Conservation (phyloP, 1,140 invertebrate genomes). For the Lasaia peninsularis region DNA sequence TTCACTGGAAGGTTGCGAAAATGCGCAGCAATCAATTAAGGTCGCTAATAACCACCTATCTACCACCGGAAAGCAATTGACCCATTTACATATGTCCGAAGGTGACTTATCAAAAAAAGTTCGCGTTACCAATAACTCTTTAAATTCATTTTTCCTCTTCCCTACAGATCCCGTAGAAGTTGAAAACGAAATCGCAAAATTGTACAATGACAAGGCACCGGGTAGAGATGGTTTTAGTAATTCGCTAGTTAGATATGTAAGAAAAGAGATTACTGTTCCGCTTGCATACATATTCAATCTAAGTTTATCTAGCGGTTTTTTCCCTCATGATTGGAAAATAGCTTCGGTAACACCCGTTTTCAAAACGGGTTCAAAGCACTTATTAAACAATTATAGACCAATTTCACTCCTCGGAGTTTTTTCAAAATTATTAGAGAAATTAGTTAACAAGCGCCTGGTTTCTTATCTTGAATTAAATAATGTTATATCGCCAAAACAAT, state of each 20-base stretch:
- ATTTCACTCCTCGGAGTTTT: conserved; percentile 32
- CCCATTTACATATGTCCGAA: conserved; percentile 17
- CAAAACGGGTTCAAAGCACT: conserved; percentile 32
- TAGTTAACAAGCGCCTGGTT: conserved; percentile 29
- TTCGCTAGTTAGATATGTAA: conserved; percentile 21
- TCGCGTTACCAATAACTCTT: background rate
- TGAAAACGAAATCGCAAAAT: conserved; percentile 9
- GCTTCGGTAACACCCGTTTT: conserved; percentile 32
- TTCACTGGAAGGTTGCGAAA: too few relatives aligned
- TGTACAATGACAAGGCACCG: conserved; percentile 20
- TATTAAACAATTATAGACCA: conserved; percentile 38
- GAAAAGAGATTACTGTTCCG: conserved; percentile 17
- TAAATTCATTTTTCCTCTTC: conserved; percentile 21
- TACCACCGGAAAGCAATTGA: conserved; percentile 21
- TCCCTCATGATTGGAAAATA: conserved; percentile 30
- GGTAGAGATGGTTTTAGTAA: conserved; percentile 21
- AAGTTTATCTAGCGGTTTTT: conserved; percentile 18
- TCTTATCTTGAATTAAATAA: conserved; percentile 29
- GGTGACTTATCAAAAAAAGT: background rate
- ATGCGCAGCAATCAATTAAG: conserved; percentile 12
- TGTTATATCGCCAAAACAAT: conserved; percentile 31
- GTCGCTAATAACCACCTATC: conserved; percentile 23
- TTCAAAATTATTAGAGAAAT: conserved; percentile 43
- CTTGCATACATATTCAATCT: conserved; percentile 21
- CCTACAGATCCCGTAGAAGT: conserved; percentile 24